Evolutionary conservation across 2,113 vertebrate species (phyloP).

Genomic region (Tichodroma muraria): DNA sequence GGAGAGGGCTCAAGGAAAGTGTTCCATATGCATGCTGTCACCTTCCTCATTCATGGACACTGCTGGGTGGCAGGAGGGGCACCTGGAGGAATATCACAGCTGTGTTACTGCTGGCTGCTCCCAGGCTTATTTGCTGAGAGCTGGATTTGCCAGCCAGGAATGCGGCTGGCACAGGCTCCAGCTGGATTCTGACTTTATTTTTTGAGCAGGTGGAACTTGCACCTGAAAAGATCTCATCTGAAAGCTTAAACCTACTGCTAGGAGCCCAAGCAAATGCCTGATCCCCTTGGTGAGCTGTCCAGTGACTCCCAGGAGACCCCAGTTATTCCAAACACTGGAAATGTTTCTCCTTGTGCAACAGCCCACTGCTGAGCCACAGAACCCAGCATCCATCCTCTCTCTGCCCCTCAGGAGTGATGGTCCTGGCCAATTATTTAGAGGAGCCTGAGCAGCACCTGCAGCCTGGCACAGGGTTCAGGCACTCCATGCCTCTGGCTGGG

Average conservation of each 20-base stretch:
- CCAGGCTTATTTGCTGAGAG: not conserved
- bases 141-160: accelerated
- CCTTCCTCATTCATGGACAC: not conserved
- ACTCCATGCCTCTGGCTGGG: accelerated
- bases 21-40: not conserved
- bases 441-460: not conserved
- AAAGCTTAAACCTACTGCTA: not conserved
- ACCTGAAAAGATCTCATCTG: not conserved
- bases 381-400: accelerated
- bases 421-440: not conserved
- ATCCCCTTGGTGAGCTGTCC: not conserved
- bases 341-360: accelerated
- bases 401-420: not conserved
- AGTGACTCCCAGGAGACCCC: not conserved
- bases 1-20: not conserved
- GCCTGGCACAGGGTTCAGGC: not conserved
- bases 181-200: not conserved
- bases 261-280: not conserved
- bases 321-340: not conserved
- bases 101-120: not conserved
- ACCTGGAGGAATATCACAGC: not conserved
- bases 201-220: not conserved
- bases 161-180: not conserved
- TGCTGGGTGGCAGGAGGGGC: not conserved
- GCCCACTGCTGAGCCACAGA: not conserved